Conservation (phyloP, 2,113 vertebrate genomes). For the Callithrix jacchus region DNA sequence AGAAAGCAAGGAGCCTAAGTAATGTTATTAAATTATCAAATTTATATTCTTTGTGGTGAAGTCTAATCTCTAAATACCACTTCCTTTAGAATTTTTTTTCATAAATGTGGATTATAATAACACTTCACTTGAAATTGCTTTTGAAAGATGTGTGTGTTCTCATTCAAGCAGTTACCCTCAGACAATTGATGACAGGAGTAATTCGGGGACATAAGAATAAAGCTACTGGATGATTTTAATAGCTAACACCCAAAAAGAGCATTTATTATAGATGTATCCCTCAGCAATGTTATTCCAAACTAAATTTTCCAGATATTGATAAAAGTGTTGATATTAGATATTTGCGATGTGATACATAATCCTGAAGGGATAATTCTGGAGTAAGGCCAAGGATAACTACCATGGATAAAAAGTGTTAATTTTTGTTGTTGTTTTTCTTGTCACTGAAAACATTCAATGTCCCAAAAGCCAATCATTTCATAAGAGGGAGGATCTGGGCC, state of each 20-base stretch:
- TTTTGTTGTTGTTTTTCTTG: neutral
- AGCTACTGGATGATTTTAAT: neutral
- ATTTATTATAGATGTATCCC: neutral
- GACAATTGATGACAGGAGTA: neutral
- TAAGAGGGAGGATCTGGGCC: neutral
- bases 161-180: neutral
- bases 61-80: neutral
- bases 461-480: neutral
- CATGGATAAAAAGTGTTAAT: neutral
- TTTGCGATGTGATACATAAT: neutral
- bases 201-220: neutral
- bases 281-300: neutral
- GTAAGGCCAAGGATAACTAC: neutral
- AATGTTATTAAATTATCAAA: neutral
- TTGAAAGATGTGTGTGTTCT: neutral
- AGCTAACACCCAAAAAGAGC: neutral
- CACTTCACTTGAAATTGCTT: neutral
- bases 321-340: neutral
- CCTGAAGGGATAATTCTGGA: neutral
- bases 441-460: neutral
- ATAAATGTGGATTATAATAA: neutral
- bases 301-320: neutral
- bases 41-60: neutral
- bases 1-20: neutral
- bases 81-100: neutral